Evolutionary conservation across 2,113 vertebrate genomes (phyloP), one percentile per base, ranked within the genome.

Genomic region (Ancistrus triradiatus): DNA sequence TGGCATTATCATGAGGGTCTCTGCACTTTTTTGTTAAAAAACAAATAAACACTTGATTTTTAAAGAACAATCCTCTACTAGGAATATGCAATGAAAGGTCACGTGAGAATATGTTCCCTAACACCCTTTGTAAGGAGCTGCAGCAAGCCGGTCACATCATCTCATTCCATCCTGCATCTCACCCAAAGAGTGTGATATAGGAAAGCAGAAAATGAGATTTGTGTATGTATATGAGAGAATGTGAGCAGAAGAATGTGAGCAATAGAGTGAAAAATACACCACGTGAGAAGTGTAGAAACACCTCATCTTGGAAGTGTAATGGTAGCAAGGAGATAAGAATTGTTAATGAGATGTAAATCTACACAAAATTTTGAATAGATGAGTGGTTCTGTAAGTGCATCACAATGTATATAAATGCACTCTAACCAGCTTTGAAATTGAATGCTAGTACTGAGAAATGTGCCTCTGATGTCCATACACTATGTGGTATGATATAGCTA

Each of bases 221-320:
- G 40, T 50, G 27, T 53, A 57, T 31, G 15, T 46, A 58, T 56
- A 25, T 0, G 11, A 58, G n/a, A 10, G 18, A 43, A 17, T 17
- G 9, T 4, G 15, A 7, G n/a, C 33, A 57, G 31, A 31, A 7
- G 6, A 31, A 52, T 19, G 37, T 18, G 17, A 69, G 33, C 70
- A 59, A 73, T 57, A 58, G 37, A 19, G 40, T 28, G 55, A 66
- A 25, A 48, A 19, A 13, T 22, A 59, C 46, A 53, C 10, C 22
- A 47, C 25, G 59, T 63, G 55, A 55, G 35, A 51, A 22, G 66
- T 63, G 72, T 66, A 65, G 62, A 66, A 62, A 37, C 59, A 66
- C 77, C 17, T 69, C 70, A 69, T 63, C 73, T 67, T 57, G 77
- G 69, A 69, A 75, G 72, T 53, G 49, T 61, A 56, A 64, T 53